Percentiles rank a stretch among this genome's conserved stretches.
Evolutionary conservation across 2,113 vertebrate species (phyloP).

Genomic region (Aldabrachelys gigantea): DNA sequence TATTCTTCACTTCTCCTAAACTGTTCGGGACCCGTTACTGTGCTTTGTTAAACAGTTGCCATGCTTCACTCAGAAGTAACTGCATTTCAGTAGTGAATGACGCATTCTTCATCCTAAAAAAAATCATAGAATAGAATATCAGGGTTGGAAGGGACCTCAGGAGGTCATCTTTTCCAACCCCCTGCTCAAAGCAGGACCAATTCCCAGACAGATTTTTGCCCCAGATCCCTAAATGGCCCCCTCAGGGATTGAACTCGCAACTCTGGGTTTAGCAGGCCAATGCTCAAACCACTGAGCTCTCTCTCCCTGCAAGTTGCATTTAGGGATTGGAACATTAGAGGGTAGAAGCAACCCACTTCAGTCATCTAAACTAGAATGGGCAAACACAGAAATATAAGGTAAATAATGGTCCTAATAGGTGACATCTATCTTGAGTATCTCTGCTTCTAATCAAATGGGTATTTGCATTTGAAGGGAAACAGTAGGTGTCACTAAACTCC

Average conservation of each 20-base stretch:
- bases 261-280: too few species aligned
- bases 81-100: neutral
- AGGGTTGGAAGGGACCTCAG: too few species aligned
- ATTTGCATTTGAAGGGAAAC: neutral
- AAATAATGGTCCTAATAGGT: neutral
- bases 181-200: too few species aligned
- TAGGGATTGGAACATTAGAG: neutral
- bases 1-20: neutral
- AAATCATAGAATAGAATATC: too few species aligned
- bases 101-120: neutral
- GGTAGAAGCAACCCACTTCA: slow-evolving; percentile 1
- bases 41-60: neutral
- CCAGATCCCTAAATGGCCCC: neutral
- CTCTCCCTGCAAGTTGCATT: neutral
- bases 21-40: neutral
- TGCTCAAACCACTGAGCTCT: too few species aligned
- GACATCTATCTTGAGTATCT: too few species aligned
- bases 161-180: too few species aligned
- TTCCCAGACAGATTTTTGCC: too few species aligned
- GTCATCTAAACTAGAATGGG: neutral
- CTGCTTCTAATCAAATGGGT: neutral
- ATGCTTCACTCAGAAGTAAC: rapidly evolving
- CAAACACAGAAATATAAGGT: neutral
- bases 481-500: neutral
- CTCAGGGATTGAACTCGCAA: too few species aligned